Conservation (phyloP, 2,888 invertebrate species). For the Limenitis camilla region DNA sequence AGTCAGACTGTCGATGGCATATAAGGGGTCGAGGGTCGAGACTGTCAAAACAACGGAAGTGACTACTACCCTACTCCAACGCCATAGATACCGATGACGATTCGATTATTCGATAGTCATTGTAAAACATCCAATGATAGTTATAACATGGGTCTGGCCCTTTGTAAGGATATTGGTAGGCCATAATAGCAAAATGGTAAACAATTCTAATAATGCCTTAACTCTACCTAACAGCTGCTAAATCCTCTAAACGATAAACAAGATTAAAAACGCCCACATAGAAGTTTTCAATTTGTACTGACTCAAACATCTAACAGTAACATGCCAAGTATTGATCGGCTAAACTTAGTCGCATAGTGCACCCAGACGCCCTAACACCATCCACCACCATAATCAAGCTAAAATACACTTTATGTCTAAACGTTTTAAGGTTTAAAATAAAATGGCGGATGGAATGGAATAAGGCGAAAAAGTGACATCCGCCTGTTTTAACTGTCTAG, state of each 20-base stretch:
- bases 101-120: no score
- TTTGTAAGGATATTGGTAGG: no score
- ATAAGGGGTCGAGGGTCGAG: no score
- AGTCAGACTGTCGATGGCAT: no score
- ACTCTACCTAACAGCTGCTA: not conserved
- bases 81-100: no score
- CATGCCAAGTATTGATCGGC: slow-evolving; percentile 7
- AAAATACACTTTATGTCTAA: slow-evolving; percentile 4
- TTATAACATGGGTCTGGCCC: no score
- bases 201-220: not conserved
- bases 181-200: not conserved
- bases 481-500: slow-evolving; percentile 27
- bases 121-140: no score
- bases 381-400: not conserved
- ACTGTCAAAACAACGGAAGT: no score
- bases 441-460: slow-evolving; percentile 5
- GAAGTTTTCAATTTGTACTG: not conserved
- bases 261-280: slow-evolving; percentile 5
- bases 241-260: not conserved
- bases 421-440: not conserved
- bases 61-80: no score
- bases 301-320: slow-evolving; percentile 1
- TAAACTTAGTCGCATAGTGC: slow-evolving; percentile 6
- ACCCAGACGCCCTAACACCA: slow-evolving; percentile 18
- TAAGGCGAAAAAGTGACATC: slow-evolving; percentile 21